Evolutionary conservation across 2,888 invertebrate species (phyloP), one percentile per base, ranked within the genome.

Genomic region (Harmothoe impar): DNA sequence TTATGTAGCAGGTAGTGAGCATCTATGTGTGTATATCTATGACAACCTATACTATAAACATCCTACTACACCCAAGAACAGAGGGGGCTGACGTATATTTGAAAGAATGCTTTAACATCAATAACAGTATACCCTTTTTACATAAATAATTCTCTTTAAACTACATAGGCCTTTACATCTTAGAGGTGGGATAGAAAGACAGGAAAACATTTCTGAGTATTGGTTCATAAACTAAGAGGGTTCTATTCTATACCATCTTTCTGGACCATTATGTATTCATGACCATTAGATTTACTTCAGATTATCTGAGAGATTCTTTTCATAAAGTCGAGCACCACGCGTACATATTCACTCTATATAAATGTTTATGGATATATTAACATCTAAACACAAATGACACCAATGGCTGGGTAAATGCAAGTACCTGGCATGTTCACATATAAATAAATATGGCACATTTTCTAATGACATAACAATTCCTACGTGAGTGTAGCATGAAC

Each of bases 361-460:
- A 62, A 62, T n/a, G n/a, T n/a, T n/a, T n/a, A n/a, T n/a, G 10
- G 10, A 43, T 62, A 20, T 62, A 20, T 62, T 3, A 62, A 62
- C 20, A 62, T n/a, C 20, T n/a, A 62, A n/a, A 62, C 20, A n/a
- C 15, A 7, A 3, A 62, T 5, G 3, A 62, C n/a, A 62, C 20
- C 62, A 62, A 3, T 3, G 62, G 5, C 20, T 72, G 25, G 29
- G 25, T 29, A 72, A 72, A 72, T 72, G 72, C 72, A 72, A 62
- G 25, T 72, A 72, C 25, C 72, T 72, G 72, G 72, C 72, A 72
- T 72, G 72, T 72, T 72, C 3, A 20, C 25, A 62, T 62, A 20
- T n/a, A n/a, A 72, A 29, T 29, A 72, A 72, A 72, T 29, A 72
- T 72, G 72, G 72, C 72, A 72, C 72, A 72, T 72, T 29, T 72